A percentile compares a stretch with the other conserved stretches of the same genome.
phyloP scores from a whole-genome alignment of 2,888 invertebrate genomes.

The Apamea monoglypha region DNA sequence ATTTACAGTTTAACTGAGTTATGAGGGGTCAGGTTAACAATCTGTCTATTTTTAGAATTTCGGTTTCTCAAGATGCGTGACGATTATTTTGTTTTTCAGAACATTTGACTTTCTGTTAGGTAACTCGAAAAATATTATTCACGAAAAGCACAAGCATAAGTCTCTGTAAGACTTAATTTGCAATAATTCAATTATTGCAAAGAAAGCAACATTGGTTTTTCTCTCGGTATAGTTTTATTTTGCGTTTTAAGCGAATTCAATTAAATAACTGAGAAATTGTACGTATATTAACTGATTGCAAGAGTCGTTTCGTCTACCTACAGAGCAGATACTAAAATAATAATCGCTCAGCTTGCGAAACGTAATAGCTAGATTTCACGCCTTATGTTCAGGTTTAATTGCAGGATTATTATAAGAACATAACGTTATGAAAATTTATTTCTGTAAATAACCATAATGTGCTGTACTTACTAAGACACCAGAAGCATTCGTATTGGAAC shows the following conservation, averaged over 20 bases:
- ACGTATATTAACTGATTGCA: conserved; percentile 18
- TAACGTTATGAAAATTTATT: conserved; percentile 19
- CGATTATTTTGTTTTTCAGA: not conserved
- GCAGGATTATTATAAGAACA: conserved; percentile 18
- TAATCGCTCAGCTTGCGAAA: conserved; percentile 44
- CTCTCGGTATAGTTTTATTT: not conserved
- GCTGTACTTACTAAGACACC: conserved; percentile 11
- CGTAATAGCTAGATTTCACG: conserved; percentile 61
- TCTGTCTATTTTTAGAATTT: not conserved
- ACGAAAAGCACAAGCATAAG: not conserved
- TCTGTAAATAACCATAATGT: conserved; percentile 6
- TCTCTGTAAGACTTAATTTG: not conserved
- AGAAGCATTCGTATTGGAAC: conserved; percentile 28
- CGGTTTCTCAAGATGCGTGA: no score
- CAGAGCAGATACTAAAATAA: conserved; percentile 49
- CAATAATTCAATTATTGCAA: no score
- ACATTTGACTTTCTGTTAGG: not conserved
- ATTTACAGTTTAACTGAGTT: conserved; percentile 27
- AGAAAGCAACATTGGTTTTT: not conserved
- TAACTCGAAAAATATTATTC: not conserved
- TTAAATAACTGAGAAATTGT: not conserved
- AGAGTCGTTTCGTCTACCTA: conserved; percentile 22
- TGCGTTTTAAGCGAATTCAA: not conserved
- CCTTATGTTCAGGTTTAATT: conserved; percentile 41
- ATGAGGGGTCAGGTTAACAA: conserved; percentile 5